These are phyloP conservation scores for Drosophila pseudoananassae DNA, from an alignment of 1,140 invertebrate species.

Conservation along the genomic window DNA sequence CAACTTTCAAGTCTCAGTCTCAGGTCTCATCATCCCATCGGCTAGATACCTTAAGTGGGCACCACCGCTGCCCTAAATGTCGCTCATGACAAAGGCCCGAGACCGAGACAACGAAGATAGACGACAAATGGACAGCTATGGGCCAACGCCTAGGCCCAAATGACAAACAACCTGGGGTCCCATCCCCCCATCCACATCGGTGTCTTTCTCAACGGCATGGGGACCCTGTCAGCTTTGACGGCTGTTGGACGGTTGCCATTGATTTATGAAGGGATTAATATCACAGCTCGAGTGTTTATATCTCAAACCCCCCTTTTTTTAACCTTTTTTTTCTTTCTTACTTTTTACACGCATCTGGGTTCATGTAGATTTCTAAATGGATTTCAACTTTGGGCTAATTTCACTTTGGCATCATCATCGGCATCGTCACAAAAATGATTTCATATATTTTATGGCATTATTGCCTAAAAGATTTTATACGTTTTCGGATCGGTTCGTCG, in stretches of 20 bases:
- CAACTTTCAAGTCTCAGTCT: conserved; percentile 3
- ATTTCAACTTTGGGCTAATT: conserved; percentile 78
- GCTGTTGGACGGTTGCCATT: conserved; percentile 46
- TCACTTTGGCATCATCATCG: conserved; percentile 57
- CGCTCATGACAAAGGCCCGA: conserved; percentile 49
- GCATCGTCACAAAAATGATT: conserved; percentile 54
- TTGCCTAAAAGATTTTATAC: conserved; percentile 14
- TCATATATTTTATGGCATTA: conserved; percentile 47
- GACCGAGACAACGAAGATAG: conserved; percentile 40
- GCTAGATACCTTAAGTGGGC: conserved; percentile 35
- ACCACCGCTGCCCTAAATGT: conserved; percentile 47
- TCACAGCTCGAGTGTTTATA: conserved; percentile 44
- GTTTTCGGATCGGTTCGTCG: conserved; percentile 5
- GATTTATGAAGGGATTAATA: conserved; percentile 69
- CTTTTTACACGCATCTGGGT: conserved; percentile 49
- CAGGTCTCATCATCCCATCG: conserved; percentile 27
- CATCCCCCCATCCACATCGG: conserved; percentile 4
- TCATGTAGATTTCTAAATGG: conserved; percentile 75
- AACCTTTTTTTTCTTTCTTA: conserved; percentile 32
- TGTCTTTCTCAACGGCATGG: conserved; percentile 7
- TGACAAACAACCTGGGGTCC: conserved; percentile 9
- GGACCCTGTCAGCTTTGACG: conserved; percentile 59
- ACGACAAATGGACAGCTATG: conserved; percentile 54
- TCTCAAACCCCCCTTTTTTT: neutral
- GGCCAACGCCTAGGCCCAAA: conserved; percentile 44